These are phyloP conservation scores for Cricetomys ansorgei DNA, from an alignment of 2,113 vertebrate species.

Conservation along the genomic window DNA sequence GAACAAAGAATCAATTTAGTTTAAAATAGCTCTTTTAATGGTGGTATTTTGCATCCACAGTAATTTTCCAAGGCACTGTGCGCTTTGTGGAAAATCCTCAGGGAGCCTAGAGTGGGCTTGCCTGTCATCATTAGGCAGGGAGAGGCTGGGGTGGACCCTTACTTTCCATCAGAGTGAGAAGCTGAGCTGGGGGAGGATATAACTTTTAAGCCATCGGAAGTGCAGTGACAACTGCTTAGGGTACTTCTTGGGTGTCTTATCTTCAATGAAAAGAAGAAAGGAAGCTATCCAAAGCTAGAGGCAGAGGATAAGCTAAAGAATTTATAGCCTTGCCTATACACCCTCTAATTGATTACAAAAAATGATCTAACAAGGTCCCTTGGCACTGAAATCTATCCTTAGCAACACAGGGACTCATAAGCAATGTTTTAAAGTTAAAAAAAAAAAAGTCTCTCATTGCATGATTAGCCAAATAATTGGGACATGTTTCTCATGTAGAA, in stretches of 20 bases:
- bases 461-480: constrained; percentile 64
- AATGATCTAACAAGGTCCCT: constrained; percentile 53
- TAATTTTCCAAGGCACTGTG: constrained; percentile 65
- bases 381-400: constrained; percentile 24
- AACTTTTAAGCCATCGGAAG: constrained; percentile 28
- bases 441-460: constrained; percentile 31
- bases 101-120: not conserved
- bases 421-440: constrained; percentile 56
- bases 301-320: constrained; percentile 51
- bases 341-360: constrained; percentile 45
- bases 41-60: constrained; percentile 74
- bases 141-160: not conserved
- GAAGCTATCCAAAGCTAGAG: constrained; percentile 57
- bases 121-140: not conserved
- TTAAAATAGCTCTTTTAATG: constrained; percentile 79
- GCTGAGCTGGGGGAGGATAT: not conserved
- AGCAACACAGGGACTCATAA: not conserved
- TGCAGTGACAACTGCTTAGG: not conserved
- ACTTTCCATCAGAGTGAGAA: not conserved
- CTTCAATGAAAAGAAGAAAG: constrained; percentile 53
- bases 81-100: constrained; percentile 54
- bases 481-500: not conserved
- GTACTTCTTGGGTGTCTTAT: constrained; percentile 57
- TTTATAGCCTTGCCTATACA: not conserved
- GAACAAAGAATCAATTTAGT: constrained; percentile 80